These are phyloP conservation scores for Archips xylosteana DNA, from an alignment of 2,888 invertebrate genomes.

Conservation along the genomic window DNA sequence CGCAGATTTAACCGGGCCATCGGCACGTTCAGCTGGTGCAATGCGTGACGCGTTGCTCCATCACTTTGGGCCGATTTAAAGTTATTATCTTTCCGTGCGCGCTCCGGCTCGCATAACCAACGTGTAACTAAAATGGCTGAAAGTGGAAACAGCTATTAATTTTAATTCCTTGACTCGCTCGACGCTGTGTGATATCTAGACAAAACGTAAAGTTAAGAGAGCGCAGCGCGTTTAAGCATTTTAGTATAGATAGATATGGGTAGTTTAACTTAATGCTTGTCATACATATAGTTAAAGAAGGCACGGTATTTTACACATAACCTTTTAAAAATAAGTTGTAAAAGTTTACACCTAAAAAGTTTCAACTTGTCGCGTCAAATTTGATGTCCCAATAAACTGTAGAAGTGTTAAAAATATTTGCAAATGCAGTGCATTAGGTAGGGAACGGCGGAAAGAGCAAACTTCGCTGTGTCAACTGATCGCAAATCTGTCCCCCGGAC, in stretches of 20 bases:
- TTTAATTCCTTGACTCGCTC: conserved; percentile 48
- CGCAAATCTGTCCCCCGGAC: neutral
- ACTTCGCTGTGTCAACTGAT: neutral
- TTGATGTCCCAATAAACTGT: neutral
- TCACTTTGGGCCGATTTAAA: conserved; percentile 46
- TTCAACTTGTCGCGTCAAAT: neutral
- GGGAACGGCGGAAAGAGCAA: neutral
- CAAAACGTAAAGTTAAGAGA: conserved; percentile 5
- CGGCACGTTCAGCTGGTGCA: conserved; percentile 49
- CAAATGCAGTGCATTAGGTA: neutral
- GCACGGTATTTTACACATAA: neutral
- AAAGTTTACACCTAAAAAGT: neutral
- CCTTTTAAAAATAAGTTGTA: no score
- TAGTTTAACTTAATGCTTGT: neutral
- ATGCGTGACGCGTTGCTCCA: conserved; percentile 45
- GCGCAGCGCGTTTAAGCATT: neutral
- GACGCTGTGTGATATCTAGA: conserved; percentile 24
- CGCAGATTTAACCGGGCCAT: conserved; percentile 54
- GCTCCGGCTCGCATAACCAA: conserved; percentile 19
- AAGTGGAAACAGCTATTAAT: conserved; percentile 48
- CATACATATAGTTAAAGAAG: neutral
- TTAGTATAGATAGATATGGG: neutral
- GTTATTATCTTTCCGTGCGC: conserved; percentile 45
- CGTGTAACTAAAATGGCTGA: conserved; percentile 32
- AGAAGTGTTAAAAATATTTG: neutral